phyloP scores from a whole-genome alignment of 2,797 vertebrate species.

The Caiman crocodilus region DNA sequence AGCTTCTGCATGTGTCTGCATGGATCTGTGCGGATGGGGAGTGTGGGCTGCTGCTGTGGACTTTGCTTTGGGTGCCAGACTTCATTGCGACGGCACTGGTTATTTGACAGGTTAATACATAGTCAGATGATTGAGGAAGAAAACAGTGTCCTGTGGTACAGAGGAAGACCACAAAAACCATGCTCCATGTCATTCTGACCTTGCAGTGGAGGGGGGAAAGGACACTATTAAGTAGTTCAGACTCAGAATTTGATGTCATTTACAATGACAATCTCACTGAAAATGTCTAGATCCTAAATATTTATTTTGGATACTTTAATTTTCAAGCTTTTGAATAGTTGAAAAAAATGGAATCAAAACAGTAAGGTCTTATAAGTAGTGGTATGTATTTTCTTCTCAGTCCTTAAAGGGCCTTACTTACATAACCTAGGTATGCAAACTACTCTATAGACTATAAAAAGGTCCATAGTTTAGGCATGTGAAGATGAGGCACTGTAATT shows the following conservation, averaged over 20 bases:
- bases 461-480: background rate
- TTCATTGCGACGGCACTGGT: no score
- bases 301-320: background rate
- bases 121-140: no score
- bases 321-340: background rate
- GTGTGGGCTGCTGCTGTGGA: no score
- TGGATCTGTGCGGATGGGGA: no score
- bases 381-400: background rate
- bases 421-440: background rate
- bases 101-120: no score
- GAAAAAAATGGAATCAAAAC: background rate
- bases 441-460: background rate
- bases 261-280: background rate
- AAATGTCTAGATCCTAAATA: background rate
- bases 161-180: no score
- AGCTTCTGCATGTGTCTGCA: no score
- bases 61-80: no score
- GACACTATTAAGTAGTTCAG: background rate
- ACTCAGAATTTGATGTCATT: background rate
- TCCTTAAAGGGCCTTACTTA: background rate
- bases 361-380: background rate
- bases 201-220: background rate
- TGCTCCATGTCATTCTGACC: no score
- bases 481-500: background rate
- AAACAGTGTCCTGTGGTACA: no score